These are phyloP conservation scores for Choloepus didactylus DNA, from an alignment of 2,797 vertebrate genomes.

Conservation along the genomic window DNA sequence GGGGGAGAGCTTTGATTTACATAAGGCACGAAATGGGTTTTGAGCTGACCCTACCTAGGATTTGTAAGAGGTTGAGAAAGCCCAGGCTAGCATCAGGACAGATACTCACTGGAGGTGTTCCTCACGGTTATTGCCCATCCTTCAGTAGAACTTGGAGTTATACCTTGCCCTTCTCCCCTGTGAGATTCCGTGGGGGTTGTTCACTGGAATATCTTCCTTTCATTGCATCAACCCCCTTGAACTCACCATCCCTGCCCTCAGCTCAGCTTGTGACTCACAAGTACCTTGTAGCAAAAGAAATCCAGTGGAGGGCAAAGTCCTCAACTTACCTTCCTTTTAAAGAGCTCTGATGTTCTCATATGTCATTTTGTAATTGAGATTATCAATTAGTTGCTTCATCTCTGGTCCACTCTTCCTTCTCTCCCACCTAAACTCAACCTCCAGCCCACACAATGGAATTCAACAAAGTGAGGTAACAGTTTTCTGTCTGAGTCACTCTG, in stretches of 20 bases:
- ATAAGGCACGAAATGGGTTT: neutral
- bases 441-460: constrained; percentile 72
- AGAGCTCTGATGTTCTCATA: constrained; percentile 57
- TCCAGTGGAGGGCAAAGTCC: constrained; percentile 55
- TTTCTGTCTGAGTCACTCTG: constrained; percentile 80
- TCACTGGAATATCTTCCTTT: constrained; percentile 14
- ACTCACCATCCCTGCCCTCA: neutral
- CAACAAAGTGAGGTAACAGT: constrained; percentile 80
- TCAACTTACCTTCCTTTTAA: constrained; percentile 59
- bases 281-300: constrained; percentile 57
- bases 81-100: neutral
- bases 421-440: constrained; percentile 72
- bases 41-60: neutral
- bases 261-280: constrained; percentile 68
- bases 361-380: constrained; percentile 68
- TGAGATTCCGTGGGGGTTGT: neutral
- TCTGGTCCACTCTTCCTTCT: constrained; percentile 49
- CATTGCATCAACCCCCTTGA: neutral
- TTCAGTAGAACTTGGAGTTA: constrained; percentile 32
- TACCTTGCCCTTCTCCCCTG: neutral
- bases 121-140: constrained; percentile 1
- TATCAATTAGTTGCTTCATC: constrained; percentile 63
- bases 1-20: neutral
- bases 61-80: neutral
- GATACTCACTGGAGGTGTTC: neutral